Evolutionary conservation across 2,113 vertebrate genomes (phyloP).

Genomic region (Platycercus adscitus): DNA sequence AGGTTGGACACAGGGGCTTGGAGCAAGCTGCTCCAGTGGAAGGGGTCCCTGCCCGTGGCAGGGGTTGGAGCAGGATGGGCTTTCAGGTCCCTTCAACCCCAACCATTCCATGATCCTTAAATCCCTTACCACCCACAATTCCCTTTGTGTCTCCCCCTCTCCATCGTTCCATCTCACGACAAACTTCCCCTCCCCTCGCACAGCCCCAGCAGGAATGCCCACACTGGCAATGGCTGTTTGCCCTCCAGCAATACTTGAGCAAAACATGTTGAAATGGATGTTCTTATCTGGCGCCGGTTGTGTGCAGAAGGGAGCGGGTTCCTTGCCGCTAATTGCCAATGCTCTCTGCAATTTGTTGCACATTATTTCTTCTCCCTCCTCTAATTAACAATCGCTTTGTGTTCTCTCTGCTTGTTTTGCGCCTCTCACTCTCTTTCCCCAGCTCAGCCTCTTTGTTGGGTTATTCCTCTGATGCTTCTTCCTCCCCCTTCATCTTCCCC

Average conservation of each 20-base stretch:
- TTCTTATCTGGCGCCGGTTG: neutral
- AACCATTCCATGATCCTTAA: neutral
- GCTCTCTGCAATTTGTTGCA: slow-evolving; percentile 16
- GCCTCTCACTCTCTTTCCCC: neutral
- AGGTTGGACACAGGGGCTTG: no score
- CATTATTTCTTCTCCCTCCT: slow-evolving; percentile 11
- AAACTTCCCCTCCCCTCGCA: neutral
- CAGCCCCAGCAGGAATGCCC: neutral
- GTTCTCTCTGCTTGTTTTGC: neutral
- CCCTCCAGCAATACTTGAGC: neutral
- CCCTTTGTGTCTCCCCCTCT: neutral
- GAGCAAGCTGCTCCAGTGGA: no score
- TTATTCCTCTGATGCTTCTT: neutral
- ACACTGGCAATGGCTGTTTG: neutral
- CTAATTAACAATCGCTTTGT: slow-evolving; percentile 13
- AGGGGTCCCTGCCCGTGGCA: neutral
- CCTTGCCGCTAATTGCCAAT: neutral
- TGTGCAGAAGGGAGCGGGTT: neutral
- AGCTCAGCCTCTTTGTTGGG: neutral
- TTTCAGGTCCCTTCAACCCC: neutral
- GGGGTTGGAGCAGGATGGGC: neutral
- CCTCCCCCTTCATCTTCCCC: neutral
- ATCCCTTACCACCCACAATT: neutral
- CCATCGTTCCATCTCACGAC: neutral
- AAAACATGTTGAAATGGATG: neutral